phyloP scores from a whole-genome alignment of 1,140 invertebrate species.

The Oedothorax gibbosus region DNA sequence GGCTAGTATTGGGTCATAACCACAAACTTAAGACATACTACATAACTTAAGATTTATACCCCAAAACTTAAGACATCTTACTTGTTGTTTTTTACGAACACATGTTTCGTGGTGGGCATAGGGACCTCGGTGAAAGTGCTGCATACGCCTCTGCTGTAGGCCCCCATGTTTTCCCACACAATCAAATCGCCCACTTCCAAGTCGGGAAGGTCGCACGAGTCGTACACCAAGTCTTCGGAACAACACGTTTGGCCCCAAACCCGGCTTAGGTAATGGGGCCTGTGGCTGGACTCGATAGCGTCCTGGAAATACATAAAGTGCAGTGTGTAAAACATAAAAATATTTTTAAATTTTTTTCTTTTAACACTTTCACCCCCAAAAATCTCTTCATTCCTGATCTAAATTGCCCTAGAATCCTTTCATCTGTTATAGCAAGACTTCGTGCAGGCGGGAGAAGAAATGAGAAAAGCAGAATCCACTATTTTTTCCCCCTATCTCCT shows the following conservation, averaged over 20 bases:
- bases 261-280: not conserved
- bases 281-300: not conserved
- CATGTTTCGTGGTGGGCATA: not conserved
- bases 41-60: too few species aligned
- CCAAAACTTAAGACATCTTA: not conserved
- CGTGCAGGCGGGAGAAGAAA: not conserved
- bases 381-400: not conserved
- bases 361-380: not conserved
- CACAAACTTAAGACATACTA: too few species aligned
- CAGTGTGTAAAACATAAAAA: not conserved
- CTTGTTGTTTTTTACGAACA: conserved; percentile 1
- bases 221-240: conserved; percentile 69
- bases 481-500: too few species aligned
- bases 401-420: not conserved
- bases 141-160: conserved; percentile 71
- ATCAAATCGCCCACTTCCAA: conserved; percentile 70
- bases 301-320: not conserved
- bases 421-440: not conserved
- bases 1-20: too few species aligned
- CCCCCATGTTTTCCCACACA: conserved; percentile 71
- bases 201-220: conserved; percentile 68
- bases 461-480: not conserved
- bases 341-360: not conserved
- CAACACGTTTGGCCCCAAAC: conserved; percentile 73
- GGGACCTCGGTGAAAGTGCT: conserved; percentile 70